Base-by-base conservation (phyloP, 2,113 vertebrate species). In the Maccullochella peelii region DNA sequence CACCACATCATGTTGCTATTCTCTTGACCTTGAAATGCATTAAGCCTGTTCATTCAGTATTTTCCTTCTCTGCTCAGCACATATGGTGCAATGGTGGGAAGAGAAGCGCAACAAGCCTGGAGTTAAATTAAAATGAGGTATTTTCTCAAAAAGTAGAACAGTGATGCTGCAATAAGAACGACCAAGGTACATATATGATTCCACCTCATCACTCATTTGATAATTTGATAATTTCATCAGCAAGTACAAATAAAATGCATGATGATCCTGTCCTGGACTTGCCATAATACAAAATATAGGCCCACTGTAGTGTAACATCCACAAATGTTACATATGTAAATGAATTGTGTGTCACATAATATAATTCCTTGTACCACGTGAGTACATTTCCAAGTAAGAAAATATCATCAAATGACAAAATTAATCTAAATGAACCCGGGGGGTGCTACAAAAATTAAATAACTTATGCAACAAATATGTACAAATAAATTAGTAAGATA, bases 11-110 rank as follows among this genome's bases (percentile, higher is more conserved):
- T 61, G 10, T 75, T 73, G 23, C 16, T 68, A 21, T 59, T 61
- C 27, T n/a, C 25, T 80, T 79, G 59, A 84, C 50, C 79, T 80
- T 86, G 47, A 74, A 88, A 80, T 66, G 50, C 4, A 47, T 76
- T 79, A 42, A 27, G 66, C 58, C 33, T 75, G 6, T 79, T 77
- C 44, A 59, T 61, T 82, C 38, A 57, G 21, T 44, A 27, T 50
- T 59, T 59, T 27, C 25, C 75, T 80, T 75, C 30, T 9, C 30
- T 73, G 66, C 62, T 58, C 57, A 66, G 52, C 69, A 63, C 30
- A 65, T 55, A 65, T 65, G 36, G 27, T 69, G 59, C 61, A 84
- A 33, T n/a, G 42, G 3, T 75, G 38, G 20, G 27, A 36, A 67
- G 27, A 47, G 23, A 79, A 59, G 65, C 0, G 21, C 25, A 82